phyloP scores from a whole-genome alignment of 2,797 vertebrate species.

The Bryconaethiops microstoma region DNA sequence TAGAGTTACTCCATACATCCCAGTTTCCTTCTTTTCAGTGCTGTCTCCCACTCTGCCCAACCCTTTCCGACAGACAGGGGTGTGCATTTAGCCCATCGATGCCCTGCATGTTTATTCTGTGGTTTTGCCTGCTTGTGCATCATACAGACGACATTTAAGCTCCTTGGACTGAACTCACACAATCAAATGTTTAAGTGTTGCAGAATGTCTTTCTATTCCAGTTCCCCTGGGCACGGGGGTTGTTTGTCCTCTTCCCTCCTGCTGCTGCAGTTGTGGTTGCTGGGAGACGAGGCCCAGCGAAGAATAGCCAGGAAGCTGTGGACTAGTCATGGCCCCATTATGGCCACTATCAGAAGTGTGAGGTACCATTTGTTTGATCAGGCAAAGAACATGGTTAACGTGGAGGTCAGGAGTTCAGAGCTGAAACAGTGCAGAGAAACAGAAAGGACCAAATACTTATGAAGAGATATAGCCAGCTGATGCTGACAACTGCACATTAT shows the following conservation, averaged over 20 bases:
- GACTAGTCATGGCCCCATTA: constrained; percentile 36
- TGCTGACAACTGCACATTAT: no score
- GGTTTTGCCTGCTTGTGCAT: background rate
- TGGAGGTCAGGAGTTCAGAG: background rate
- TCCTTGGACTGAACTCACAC: background rate
- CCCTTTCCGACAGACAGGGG: no score
- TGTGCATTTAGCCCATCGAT: background rate
- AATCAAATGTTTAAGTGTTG: background rate
- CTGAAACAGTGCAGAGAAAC: background rate
- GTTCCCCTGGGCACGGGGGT: constrained; percentile 36
- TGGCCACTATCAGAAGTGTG: background rate
- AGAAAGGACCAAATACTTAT: no score
- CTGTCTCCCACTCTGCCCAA: background rate
- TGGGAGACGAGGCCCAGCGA: constrained; percentile 51
- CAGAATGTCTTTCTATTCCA: background rate
- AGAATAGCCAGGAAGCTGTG: constrained; percentile 32
- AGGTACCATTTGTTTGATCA: background rate
- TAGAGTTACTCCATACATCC: background rate
- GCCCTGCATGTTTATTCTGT: background rate
- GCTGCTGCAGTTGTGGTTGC: constrained; percentile 57
- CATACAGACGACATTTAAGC: background rate
- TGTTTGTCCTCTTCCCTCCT: constrained; percentile 33
- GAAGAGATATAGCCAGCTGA: background rate
- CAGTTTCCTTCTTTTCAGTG: background rate
- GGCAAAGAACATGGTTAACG: no score